Conservation (phyloP, 1,140 invertebrate genomes). For the Trichogramma pretiosum region DNA sequence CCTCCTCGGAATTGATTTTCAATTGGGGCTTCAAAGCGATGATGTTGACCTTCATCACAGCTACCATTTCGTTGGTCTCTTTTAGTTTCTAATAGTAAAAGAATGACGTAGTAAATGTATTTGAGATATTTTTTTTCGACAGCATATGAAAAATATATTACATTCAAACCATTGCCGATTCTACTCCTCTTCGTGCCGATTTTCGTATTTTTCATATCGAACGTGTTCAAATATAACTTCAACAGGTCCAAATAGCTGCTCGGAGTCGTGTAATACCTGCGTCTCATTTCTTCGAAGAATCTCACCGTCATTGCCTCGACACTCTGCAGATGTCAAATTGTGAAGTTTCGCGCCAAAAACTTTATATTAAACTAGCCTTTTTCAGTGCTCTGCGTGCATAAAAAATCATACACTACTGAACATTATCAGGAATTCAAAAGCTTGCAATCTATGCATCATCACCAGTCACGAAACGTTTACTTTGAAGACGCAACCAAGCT, state of each 20-base stretch:
- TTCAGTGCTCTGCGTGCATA: too few relatives aligned
- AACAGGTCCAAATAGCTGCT: slow-evolving; percentile 81
- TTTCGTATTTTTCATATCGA: slow-evolving; percentile 57
- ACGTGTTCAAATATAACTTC: slow-evolving; percentile 64
- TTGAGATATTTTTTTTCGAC: not conserved
- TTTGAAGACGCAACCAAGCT: too few relatives aligned
- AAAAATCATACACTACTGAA: too few relatives aligned
- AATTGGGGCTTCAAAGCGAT: slow-evolving; percentile 76
- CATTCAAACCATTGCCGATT: slow-evolving; percentile 67
- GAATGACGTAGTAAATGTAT: too few relatives aligned
- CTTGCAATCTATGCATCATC: too few relatives aligned
- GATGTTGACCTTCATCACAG: slow-evolving; percentile 80
- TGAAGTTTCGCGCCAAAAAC: too few relatives aligned
- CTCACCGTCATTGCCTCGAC: slow-evolving; percentile 65
- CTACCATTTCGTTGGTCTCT: slow-evolving; percentile 76
- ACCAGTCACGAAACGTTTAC: too few relatives aligned
- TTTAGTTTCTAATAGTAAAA: slow-evolving; percentile 59
- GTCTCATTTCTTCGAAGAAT: slow-evolving; percentile 72
- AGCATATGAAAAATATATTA: slow-evolving; percentile 33
- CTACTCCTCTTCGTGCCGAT: slow-evolving; percentile 59
- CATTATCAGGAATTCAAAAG: too few relatives aligned
- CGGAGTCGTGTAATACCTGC: slow-evolving; percentile 81
- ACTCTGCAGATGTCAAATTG: slow-evolving; percentile 42
- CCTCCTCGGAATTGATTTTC: slow-evolving; percentile 72
- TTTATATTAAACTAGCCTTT: too few relatives aligned